phyloP scores from a whole-genome alignment of 2,113 vertebrate species.

The Mola mola region DNA sequence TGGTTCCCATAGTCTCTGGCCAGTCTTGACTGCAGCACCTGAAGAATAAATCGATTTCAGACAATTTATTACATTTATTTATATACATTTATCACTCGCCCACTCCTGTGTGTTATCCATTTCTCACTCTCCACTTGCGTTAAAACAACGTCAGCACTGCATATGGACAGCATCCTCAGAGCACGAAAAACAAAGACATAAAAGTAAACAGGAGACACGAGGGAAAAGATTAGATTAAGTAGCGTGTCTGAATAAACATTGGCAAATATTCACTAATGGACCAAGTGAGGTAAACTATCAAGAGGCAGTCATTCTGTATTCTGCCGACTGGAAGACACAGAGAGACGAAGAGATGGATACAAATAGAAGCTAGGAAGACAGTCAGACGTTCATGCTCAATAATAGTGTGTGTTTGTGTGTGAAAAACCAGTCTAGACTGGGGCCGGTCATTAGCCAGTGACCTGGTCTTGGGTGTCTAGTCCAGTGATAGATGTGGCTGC shows the following conservation, averaged over 20 bases:
- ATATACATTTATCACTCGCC: slow-evolving; percentile 33
- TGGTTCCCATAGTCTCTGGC: no score
- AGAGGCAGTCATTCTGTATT: slow-evolving; percentile 11
- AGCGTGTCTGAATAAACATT: not conserved
- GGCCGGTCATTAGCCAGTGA: slow-evolving; percentile 46
- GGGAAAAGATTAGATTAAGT: not conserved
- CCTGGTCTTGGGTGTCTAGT: slow-evolving; percentile 34
- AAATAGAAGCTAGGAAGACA: slow-evolving; percentile 29
- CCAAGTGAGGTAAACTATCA: slow-evolving; percentile 3
- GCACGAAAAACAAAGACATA: not conserved
- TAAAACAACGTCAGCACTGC: not conserved
- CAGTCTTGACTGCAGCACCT: slow-evolving; percentile 18
- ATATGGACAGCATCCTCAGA: slow-evolving; percentile 14
- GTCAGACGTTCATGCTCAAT: slow-evolving; percentile 14
- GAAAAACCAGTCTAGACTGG: slow-evolving; percentile 27
- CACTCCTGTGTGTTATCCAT: slow-evolving; percentile 20
- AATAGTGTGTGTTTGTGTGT: slow-evolving; percentile 2
- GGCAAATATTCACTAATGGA: not conserved
- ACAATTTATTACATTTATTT: slow-evolving; percentile 60
- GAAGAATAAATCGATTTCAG: no score
- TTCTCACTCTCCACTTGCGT: slow-evolving; percentile 8
- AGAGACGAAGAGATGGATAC: slow-evolving; percentile 42
- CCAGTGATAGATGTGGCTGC: slow-evolving; percentile 38
- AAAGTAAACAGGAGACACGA: not conserved
- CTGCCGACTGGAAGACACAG: slow-evolving; percentile 17